A percentile compares a stretch with the other conserved stretches of the same genome.
Conservation (phyloP, 2,797 vertebrate species). For the Tamandua tetradactyla region DNA sequence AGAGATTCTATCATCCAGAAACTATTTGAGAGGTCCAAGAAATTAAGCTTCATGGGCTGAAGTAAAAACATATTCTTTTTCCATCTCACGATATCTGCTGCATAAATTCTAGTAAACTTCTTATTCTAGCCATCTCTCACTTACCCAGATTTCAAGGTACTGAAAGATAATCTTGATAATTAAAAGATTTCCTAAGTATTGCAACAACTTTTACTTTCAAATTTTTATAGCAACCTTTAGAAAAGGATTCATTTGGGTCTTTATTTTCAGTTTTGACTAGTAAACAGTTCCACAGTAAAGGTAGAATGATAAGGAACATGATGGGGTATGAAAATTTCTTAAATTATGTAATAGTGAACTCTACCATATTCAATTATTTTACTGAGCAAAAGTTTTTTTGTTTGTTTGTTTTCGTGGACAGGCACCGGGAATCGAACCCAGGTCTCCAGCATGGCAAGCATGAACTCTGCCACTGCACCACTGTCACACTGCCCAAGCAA, state of each 20-base stretch:
- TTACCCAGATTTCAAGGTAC: conserved; percentile 45
- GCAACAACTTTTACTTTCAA: not conserved
- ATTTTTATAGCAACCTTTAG: conserved; percentile 13
- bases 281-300: not conserved
- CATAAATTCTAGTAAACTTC: conserved; percentile 34
- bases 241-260: not conserved
- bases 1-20: not conserved
- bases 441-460: too few species aligned
- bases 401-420: too few species aligned
- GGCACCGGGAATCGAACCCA: too few species aligned
- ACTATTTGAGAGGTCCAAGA: conserved; percentile 21
- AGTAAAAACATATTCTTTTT: conserved; percentile 8
- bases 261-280: conserved; percentile 54
- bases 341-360: conserved; percentile 26
- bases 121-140: not conserved
- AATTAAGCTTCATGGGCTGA: conserved; percentile 44
- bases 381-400: too few species aligned
- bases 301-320: conserved; percentile 40
- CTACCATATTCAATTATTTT: too few species aligned
- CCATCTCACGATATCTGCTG: not conserved
- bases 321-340: not conserved
- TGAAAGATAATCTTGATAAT: not conserved
- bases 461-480: too few species aligned
- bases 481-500: too few species aligned
- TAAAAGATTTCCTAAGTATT: conserved; percentile 26